Evolutionary conservation across 1,140 invertebrate genomes (phyloP), one percentile per base, ranked within the genome.

Genomic region (Delia radicum): DNA sequence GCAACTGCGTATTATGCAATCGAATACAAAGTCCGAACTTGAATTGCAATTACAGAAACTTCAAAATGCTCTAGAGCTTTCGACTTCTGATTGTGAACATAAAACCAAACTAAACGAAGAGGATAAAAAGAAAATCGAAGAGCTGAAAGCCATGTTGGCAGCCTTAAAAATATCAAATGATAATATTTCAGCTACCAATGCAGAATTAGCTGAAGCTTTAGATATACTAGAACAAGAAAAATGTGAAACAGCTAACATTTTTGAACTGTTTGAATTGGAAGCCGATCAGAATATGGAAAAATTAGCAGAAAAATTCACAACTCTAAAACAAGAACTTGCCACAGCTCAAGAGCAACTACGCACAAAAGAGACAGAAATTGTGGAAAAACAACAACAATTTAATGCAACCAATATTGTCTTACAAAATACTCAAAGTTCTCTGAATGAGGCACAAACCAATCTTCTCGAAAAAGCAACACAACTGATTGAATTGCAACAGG

Each of bases 221-320:
- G 81, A 83, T 26, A 75, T 81, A n/a, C 77, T 85, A 2, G 81
- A 85, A 26, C 78, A 80, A 0, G 83, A 85, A 42, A 85, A 85
- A 21, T 81, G 79, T 61, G 83, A 85, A 37, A 85, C 80, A 2
- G 80, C 82, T 15, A 79, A 85, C 61, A 85, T 84, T n/a, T 85
- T 85, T 24, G 83, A 85, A 79, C 73, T 85, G 0, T 85, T 85
- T 28, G 83, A 85, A 78, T 83, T 85, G 81, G 83, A 85, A 75
- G 74, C 81, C 2, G 83, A 85, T 65, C 80, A 82, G 80, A 85
- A 82, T 69, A 74, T 80, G 0, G 81, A 80, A 71, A 77, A 80
- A 7, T 65, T 85, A 27, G 65, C 81, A 1, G 83, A 85, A 69
- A 82, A 82, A 63, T 62, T 84, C 3, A 78, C 81, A 8, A 76